phyloP scores from a whole-genome alignment of 2,888 invertebrate species.

The Stictocephala bisonia region DNA sequence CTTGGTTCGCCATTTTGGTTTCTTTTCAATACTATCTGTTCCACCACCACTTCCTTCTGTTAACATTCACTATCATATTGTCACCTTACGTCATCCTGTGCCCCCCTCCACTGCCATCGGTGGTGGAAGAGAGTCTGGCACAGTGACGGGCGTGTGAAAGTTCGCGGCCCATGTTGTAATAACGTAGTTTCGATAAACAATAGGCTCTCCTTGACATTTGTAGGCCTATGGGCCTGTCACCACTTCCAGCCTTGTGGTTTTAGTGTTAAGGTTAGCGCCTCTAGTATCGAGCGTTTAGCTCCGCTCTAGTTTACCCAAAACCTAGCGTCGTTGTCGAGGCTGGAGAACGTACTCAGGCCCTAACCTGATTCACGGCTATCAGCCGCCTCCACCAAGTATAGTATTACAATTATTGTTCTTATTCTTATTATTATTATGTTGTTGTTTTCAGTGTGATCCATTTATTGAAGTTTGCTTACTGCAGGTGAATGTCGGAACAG shows the following conservation, averaged over 20 bases:
- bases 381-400: no score
- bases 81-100: not conserved
- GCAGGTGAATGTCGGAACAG: no score
- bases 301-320: conserved; percentile 26
- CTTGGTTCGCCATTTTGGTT: no score
- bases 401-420: no score
- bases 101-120: conserved; percentile 7
- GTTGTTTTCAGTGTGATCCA: no score
- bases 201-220: conserved; percentile 31
- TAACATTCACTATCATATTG: not conserved
- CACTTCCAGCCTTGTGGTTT: conserved; percentile 17
- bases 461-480: no score
- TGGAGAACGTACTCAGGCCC: no score
- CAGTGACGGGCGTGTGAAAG: not conserved
- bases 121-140: not conserved
- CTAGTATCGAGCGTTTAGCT: conserved; percentile 8
- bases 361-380: no score
- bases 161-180: conserved; percentile 12
- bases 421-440: no score
- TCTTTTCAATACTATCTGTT: no score
- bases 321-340: no score
- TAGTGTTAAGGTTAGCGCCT: conserved; percentile 23
- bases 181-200: conserved; percentile 39
- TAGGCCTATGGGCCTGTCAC: conserved; percentile 36
- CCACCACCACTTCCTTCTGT: no score